These are phyloP conservation scores for Drosophila micromelanica DNA, from an alignment of 1,140 invertebrate species.

Conservation along the genomic window DNA sequence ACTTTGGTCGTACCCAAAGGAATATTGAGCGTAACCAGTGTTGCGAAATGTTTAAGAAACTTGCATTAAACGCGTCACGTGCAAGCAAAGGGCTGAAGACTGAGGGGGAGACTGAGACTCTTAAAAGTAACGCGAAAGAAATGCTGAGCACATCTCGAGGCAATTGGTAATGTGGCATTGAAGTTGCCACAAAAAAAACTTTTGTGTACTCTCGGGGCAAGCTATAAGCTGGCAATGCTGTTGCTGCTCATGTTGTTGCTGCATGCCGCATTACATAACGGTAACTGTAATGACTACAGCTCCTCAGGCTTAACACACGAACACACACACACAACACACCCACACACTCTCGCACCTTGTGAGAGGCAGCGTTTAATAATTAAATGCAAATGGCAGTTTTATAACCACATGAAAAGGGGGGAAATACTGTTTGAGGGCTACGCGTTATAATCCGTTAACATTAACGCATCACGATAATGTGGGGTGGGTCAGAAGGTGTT, in stretches of 20 bases:
- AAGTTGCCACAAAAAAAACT: conserved; percentile 57
- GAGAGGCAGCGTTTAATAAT: conserved; percentile 59
- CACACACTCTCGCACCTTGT: conserved; percentile 1
- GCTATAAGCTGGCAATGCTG: conserved; percentile 37
- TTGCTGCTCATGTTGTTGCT: background rate
- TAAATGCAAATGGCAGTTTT: conserved; percentile 68
- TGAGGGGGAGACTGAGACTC: background rate
- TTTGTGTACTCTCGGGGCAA: conserved; percentile 29
- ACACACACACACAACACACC: background rate
- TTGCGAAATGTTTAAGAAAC: conserved; percentile 22
- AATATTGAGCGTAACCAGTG: conserved; percentile 17
- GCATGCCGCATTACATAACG: conserved; percentile 38
- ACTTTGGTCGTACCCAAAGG: conserved; percentile 20
- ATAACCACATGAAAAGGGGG: conserved; percentile 31
- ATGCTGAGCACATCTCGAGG: conserved; percentile 54
- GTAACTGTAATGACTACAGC: conserved; percentile 28
- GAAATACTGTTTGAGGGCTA: background rate
- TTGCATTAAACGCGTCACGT: conserved; percentile 18
- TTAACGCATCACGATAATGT: conserved; percentile 44
- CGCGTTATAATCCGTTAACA: conserved; percentile 63
- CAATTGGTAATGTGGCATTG: conserved; percentile 73
- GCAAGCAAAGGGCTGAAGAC: background rate
- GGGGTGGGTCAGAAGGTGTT: too few relatives aligned
- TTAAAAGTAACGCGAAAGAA: conserved; percentile 44
- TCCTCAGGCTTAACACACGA: conserved; percentile 8